Evolutionary conservation across 92 coral and sea anemone genomes (phyloP).

Genomic region (Isaurus tuberculatus): DNA sequence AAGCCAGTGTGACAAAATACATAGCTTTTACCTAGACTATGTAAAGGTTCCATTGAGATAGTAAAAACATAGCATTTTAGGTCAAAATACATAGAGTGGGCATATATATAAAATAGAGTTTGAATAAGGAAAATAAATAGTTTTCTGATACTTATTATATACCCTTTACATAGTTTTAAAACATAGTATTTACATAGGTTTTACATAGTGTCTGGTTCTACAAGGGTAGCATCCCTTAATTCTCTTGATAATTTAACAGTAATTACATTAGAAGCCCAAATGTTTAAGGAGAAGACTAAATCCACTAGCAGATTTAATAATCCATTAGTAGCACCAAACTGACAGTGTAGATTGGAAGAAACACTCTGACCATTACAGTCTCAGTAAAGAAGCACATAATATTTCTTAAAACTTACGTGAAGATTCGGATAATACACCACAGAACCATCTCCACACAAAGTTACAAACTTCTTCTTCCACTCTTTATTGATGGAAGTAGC

Average conservation of each 20-base stretch:
- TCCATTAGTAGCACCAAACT: too few species aligned
- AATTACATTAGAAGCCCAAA: too few species aligned
- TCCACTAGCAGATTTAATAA: too few species aligned
- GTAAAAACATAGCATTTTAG: slow-evolving; percentile 30
- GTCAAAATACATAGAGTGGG: slow-evolving; percentile 16
- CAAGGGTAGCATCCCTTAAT: slow-evolving; percentile 42
- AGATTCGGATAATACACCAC: slow-evolving; percentile 89
- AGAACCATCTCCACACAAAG: slow-evolving; percentile 78
- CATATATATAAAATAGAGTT: slow-evolving; percentile 32
- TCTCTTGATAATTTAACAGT: too few species aligned
- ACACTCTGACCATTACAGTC: too few species aligned
- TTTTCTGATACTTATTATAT: background rate
- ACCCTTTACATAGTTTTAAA: slow-evolving; percentile 41
- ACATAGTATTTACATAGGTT: slow-evolving; percentile 48
- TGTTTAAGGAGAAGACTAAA: too few species aligned
- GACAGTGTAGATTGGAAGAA: too few species aligned
- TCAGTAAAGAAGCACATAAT: too few species aligned
- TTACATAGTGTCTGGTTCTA: slow-evolving; percentile 48
- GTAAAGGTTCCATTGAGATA: slow-evolving; percentile 39
- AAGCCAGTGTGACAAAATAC: background rate
- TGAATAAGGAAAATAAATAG: slow-evolving; percentile 1
- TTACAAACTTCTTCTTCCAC: slow-evolving; percentile 99
- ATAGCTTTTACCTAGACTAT: slow-evolving; percentile 20
- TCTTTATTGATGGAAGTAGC: slow-evolving; percentile 92
- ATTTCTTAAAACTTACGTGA: slow-evolving; percentile 94